phyloP scores from a whole-genome alignment of 1,140 invertebrate species.

The Pseudachorutes palmiensis region DNA sequence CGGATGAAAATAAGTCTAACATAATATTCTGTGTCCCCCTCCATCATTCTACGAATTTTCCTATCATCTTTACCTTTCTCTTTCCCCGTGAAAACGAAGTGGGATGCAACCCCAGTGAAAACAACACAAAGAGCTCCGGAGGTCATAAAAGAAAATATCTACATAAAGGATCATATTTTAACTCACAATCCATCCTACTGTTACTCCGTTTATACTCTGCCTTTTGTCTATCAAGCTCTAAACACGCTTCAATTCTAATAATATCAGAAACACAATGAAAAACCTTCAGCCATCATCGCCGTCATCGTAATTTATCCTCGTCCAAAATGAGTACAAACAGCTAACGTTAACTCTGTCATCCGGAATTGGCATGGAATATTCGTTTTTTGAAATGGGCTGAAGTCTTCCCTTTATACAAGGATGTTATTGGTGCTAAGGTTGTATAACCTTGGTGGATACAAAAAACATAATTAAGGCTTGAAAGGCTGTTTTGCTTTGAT shows the following conservation, averaged over 20 bases:
- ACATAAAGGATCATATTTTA: constrained; percentile 29
- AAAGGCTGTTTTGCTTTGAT: no score
- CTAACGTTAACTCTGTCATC: no score
- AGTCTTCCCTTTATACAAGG: no score
- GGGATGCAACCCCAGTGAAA: neutral
- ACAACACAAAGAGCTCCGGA: neutral
- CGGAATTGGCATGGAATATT: no score
- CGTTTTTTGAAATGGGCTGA: no score
- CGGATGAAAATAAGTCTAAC: constrained; percentile 1
- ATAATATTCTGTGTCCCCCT: neutral
- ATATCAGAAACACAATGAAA: no score
- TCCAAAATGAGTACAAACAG: no score
- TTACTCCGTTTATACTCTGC: neutral
- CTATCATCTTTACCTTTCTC: neutral
- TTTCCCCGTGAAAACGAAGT: no score
- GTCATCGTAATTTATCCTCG: neutral
- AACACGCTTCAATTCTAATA: constrained; percentile 5
- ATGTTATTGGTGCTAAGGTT: no score
- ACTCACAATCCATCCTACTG: neutral
- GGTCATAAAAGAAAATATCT: constrained; percentile 26
- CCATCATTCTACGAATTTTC: neutral
- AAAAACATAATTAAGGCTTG: no score
- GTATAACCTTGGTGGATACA: no score
- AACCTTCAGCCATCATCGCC: neutral
- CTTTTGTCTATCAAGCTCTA: constrained; percentile 10